Evolutionary conservation across 2,113 vertebrate genomes (phyloP), one percentile per base, ranked within the genome.

Genomic region (Ciconia maguari): DNA sequence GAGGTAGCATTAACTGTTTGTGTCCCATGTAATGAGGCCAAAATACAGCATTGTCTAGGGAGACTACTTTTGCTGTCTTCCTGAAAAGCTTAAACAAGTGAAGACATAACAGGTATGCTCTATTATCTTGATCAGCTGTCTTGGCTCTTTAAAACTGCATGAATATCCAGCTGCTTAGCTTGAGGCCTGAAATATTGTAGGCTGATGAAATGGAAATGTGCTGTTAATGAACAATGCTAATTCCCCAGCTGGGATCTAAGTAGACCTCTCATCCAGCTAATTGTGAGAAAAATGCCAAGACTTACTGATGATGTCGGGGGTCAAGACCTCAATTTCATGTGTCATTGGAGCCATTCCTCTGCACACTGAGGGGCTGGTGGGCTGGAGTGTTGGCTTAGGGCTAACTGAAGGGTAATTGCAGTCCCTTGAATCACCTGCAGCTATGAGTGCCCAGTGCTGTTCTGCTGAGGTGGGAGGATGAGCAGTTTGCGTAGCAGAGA

Each of bases 321-420:
- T 91, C 89, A 58, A 19, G 89, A 68, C 93, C 93, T 95, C 94
- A 96, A 97, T 97, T 97, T 97, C 93, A 94, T 64, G 94, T 97
- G 94, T 96, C 95, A 70, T 0, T 96, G 81, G 81, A 94, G 75
- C 87, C 3, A 11, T 95, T 94, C 74, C 81, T 94, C 36, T 58
- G 84, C 46, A 16, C 1, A 1, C 44, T 27, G 64, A 25, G 69
- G 44, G 36, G 55, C 64, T 89, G 22, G 54, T 58, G 65, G 83
- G 76, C 55, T 95, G 93, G 52, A 54, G 70, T 9, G 46, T 11
- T 83, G 87, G 89, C 1, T 87, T 51, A 85, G 93, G 78, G 34
- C 81, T 66, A 58, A 54, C 74, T 49, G 69, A 71, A 66, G 89
- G 90, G 76, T 49, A 68, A 94, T 38, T 89, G 83, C 41, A 32